phyloP scores from a whole-genome alignment of 2,797 vertebrate genomes.

The Carduelis carduelis region DNA sequence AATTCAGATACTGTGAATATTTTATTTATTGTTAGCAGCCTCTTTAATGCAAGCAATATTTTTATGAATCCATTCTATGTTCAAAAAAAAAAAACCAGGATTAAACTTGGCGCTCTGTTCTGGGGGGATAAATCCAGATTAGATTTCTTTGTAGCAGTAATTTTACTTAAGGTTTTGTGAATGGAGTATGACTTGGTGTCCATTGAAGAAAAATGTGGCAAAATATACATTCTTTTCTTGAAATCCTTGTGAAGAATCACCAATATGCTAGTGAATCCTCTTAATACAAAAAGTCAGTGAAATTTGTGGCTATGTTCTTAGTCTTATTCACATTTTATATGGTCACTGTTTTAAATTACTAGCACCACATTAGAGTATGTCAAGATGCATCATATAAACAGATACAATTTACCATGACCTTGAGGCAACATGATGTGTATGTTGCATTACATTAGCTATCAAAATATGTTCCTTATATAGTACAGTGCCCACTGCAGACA shows the following conservation, averaged over 20 bases:
- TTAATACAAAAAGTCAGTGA: neutral
- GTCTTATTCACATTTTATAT: slow-evolving; percentile 12
- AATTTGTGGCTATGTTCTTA: neutral
- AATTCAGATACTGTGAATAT: neutral
- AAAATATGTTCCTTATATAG: slow-evolving; percentile 14
- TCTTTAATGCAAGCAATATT: neutral
- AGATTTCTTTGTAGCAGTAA: neutral
- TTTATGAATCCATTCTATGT: neutral
- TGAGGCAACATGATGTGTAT: slow-evolving; percentile 36
- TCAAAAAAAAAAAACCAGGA: neutral
- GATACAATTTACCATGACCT: slow-evolving; percentile 36
- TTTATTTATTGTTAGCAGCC: neutral
- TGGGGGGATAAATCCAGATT: neutral
- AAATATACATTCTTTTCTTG: neutral
- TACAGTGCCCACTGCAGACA: neutral
- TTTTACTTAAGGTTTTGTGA: neutral
- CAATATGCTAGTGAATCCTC: neutral
- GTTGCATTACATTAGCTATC: slow-evolving; percentile 43
- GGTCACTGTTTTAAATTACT: slow-evolving; percentile 36
- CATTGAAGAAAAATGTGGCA: neutral
- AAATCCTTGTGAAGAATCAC: neutral
- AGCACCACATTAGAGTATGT: slow-evolving; percentile 34
- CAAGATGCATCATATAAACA: slow-evolving; percentile 35
- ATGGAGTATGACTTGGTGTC: neutral
- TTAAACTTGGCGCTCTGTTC: neutral